Evolutionary conservation across 1,140 invertebrate genomes (phyloP), one percentile per base, ranked within the genome.

Genomic region (Zaprionus vittiger): DNA sequence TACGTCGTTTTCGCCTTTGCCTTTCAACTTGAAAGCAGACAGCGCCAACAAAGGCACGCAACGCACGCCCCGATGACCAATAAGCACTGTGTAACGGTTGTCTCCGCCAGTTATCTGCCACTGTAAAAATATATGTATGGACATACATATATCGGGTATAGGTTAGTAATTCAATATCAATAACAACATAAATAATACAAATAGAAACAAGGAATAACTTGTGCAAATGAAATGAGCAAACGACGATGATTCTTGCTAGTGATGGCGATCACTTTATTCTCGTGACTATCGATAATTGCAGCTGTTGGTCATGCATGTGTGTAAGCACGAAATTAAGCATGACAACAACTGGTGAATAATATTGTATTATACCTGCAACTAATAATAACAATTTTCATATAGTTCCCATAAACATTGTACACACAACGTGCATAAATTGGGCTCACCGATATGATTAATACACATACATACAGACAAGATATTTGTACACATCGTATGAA

Each of bases 291-390:
- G 41, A 44, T 44, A 44, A 17, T 44, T 44, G 41, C 41, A 17
- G 41, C 41, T 17, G n/a, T 47, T 17, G 41, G 6, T 17, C 61
- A 62, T 24, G 22, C 63, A 52, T 54, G 12, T 69, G 15, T 28
- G 14, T 60, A 44, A 54, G 61, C n/a, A 49, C n/a, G 26, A 37
- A 34, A 28, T 49, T 72, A 24, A 12, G 20, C 22, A 26, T 56
- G 54, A 4, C 41, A 60, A 17, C 74, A 82, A 74, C 44, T 63
- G 75, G 28, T 55, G 71, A 77, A 83, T 77, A 77, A 73, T 74
- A 74, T 15, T 38, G 37, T 61, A 71, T 74, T 79, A 80, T 59
- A 74, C 74, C 78, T 65, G 47, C 81, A 83, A 73, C 68, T 81
- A 61, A 76, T 68, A 68, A 59, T 59, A 71, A 71, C 37, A 64